Conservation (phyloP, 2,113 vertebrate species). For the Sander lucioperca region DNA sequence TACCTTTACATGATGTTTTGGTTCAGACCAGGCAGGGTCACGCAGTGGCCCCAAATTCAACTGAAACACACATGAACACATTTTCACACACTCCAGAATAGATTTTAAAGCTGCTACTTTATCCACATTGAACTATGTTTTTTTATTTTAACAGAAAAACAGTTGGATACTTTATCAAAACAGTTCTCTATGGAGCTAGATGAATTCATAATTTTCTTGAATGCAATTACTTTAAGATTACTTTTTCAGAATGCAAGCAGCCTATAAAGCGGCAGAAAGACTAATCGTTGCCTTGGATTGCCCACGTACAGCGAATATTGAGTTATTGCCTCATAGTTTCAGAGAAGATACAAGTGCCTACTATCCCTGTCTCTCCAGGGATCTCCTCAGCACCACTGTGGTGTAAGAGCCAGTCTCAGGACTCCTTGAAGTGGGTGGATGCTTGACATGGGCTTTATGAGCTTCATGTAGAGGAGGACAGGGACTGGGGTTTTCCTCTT, state of each 20-base stretch:
- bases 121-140: slow-evolving; percentile 1
- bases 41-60: slow-evolving; percentile 9
- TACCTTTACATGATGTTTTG: slow-evolving; percentile 28
- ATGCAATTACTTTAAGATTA: slow-evolving; percentile 42
- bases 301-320: slow-evolving; percentile 72
- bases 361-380: slow-evolving; percentile 61
- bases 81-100: background rate
- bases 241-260: slow-evolving; percentile 23
- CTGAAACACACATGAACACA: slow-evolving; percentile 2
- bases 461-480: slow-evolving; percentile 75
- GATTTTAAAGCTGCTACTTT: background rate
- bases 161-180: background rate
- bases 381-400: slow-evolving; percentile 58
- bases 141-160: slow-evolving; percentile 26
- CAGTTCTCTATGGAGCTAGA: background rate
- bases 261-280: slow-evolving; percentile 44
- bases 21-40: background rate
- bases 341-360: slow-evolving; percentile 62
- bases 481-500: slow-evolving; percentile 65
- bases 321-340: slow-evolving; percentile 68
- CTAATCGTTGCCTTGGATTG: slow-evolving; percentile 61
- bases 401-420: slow-evolving; percentile 68
- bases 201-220: slow-evolving; percentile 19
- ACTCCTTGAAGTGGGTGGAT: slow-evolving; percentile 70
- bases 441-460: slow-evolving; percentile 77